phyloP scores from a whole-genome alignment of 2,797 vertebrate genomes.

The Echiichthys vipera region DNA sequence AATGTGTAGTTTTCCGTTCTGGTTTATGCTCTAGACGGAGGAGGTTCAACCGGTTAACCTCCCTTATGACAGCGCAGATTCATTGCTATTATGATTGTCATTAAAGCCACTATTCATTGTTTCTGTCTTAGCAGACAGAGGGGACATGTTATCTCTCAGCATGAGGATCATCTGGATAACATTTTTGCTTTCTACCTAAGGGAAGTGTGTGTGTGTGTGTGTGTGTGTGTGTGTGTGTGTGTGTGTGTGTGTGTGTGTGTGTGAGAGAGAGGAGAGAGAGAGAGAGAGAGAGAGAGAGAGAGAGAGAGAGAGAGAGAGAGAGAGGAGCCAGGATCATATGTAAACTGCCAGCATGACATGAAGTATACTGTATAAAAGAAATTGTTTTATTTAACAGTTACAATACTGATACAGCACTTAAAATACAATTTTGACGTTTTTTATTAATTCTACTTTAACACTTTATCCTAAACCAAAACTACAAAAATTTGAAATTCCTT shows the following conservation, averaged over 20 bases:
- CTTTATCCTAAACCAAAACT: no score
- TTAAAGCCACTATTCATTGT: slow-evolving; percentile 26
- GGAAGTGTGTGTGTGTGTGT: slow-evolving; percentile 11
- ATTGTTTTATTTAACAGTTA: no score
- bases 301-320: no score
- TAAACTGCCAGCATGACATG: no score
- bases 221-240: slow-evolving; percentile 16
- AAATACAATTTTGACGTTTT: no score
- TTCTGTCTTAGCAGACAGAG: slow-evolving; percentile 35
- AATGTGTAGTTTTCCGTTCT: slow-evolving; percentile 49
- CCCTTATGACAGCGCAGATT: slow-evolving; percentile 41
- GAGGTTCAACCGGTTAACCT: slow-evolving; percentile 55
- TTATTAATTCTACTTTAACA: no score
- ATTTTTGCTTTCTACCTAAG: slow-evolving; percentile 37
- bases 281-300: no score
- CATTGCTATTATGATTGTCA: slow-evolving; percentile 53
- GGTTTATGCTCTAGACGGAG: slow-evolving; percentile 36
- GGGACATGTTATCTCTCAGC: slow-evolving; percentile 26
- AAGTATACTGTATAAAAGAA: no score
- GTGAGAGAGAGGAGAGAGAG: no score
- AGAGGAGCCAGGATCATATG: background rate
- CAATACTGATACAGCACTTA: no score
- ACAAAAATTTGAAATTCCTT: no score
- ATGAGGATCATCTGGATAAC: slow-evolving; percentile 33
- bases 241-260: no score